Percentiles rank a stretch among this genome's conserved stretches.
phyloP scores from a whole-genome alignment of 2,113 vertebrate species.

The Polypterus senegalus region DNA sequence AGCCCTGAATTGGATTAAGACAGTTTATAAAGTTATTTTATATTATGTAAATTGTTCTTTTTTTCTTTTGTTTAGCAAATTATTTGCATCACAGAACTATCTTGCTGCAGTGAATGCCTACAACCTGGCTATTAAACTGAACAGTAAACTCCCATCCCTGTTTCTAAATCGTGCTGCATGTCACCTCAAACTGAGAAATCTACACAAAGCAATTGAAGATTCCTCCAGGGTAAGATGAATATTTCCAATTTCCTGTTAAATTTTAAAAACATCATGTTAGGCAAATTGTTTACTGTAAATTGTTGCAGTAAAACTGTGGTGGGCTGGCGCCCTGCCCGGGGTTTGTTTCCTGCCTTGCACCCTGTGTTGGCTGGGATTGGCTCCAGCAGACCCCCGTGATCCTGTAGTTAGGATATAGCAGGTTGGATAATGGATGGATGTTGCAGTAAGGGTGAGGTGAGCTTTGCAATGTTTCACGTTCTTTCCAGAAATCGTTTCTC shows the following conservation, averaged over 20 bases:
- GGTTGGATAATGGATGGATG: not conserved
- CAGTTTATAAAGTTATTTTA: not conserved
- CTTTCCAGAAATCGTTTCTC: too few relatives aligned
- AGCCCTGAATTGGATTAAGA: too few relatives aligned
- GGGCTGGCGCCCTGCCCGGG: too few relatives aligned
- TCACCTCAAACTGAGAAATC: constrained; percentile 78
- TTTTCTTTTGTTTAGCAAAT: constrained; percentile 53
- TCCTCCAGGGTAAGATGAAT: constrained; percentile 64
- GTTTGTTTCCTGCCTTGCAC: too few relatives aligned
- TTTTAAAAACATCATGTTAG: not conserved
- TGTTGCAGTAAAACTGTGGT: constrained; percentile 4
- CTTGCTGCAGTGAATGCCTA: constrained; percentile 78
- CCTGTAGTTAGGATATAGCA: too few relatives aligned
- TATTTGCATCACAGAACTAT: constrained; percentile 69
- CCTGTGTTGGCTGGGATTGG: too few relatives aligned
- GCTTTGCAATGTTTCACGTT: too few relatives aligned
- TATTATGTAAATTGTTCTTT: not conserved
- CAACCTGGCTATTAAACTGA: constrained; percentile 69
- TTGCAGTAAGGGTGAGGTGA: not conserved
- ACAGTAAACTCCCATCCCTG: constrained; percentile 56
- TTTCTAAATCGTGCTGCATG: constrained; percentile 86
- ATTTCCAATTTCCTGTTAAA: not conserved
- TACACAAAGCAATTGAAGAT: constrained; percentile 84
- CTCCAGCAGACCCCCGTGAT: too few relatives aligned
- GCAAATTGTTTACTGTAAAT: constrained; percentile 9